Evolutionary conservation across 2,888 invertebrate species (phyloP), one percentile per base, ranked within the genome.

Genomic region (Agrotis exclamationis): DNA sequence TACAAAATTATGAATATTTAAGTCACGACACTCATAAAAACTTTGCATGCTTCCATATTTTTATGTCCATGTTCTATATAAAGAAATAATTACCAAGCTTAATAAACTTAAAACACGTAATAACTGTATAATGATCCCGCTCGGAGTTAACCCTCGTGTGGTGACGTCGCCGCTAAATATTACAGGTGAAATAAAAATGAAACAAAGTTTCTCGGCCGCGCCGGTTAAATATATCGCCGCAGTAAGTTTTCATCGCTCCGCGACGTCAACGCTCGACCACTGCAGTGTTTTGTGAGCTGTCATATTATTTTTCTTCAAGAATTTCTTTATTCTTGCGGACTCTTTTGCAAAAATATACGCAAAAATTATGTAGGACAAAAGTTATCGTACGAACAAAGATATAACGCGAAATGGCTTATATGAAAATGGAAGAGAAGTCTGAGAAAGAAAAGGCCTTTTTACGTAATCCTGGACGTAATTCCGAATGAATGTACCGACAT

Each of bases 211-310:
- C 67, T 70, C 45, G 63, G 20, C 48, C 51, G 50, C 60, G 20
- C 48, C 51, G 50, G 64, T 76, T 85, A 78, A 77, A 79, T 81
- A 82, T 85, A 86, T 60, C 81, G 20, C 74, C 73, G 78, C 85
- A 83, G 66, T 71, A 67, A 70, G 63, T 79, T 81, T 68, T 70
- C 67, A 80, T 59, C 73, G 59, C 59, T 72, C 57, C 77, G 64
- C 68, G 66, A 69, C 76, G 79, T 84, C 85, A 78, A 74, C 83
- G 58, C 71, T 74, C 56, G 66, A 69, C 63, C 70, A 77, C 83
- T 83, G 84, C 80, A 76, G 80, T 76, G 66, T 74, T 69, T 72
- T n/a, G 28, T 53, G 63, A 72, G 62, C 51, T 58, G 53, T 62
- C 59, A 62, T 54, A 59, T 74, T 44, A 47, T 33, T 48, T 54